phyloP scores from a whole-genome alignment of 53 echinoderm and acorn worm species.

The Apostichopus leukothele region DNA sequence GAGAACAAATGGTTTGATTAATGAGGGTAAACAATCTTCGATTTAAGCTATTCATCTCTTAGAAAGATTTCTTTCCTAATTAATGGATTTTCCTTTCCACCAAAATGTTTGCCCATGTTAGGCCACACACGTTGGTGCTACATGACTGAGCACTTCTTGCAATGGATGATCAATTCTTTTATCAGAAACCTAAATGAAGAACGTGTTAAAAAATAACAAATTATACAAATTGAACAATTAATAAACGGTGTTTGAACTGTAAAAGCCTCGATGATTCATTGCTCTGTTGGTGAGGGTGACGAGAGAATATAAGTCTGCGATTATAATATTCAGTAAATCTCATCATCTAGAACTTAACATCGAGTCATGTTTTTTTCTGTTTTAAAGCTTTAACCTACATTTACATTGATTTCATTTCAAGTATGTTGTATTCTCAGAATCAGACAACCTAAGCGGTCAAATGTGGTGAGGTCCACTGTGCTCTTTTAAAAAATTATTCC shows the following conservation, averaged over 20 bases:
- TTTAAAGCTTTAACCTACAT: no score
- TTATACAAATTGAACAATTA: slow-evolving; percentile 4
- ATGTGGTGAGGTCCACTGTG: no score
- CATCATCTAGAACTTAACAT: no score
- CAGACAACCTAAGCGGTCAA: no score
- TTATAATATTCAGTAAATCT: no score
- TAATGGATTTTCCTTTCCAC: not conserved
- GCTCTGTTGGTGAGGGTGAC: no score
- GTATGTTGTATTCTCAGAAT: no score
- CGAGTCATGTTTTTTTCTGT: no score
- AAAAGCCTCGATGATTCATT: no score
- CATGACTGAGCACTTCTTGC: slow-evolving; percentile 2
- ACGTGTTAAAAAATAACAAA: slow-evolving; percentile 4
- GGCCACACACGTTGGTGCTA: not conserved
- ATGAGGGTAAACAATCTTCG: slow-evolving; percentile 15
- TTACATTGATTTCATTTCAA: no score
- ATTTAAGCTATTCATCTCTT: not conserved
- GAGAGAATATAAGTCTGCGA: no score
- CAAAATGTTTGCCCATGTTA: slow-evolving; percentile 1
- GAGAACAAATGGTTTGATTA: slow-evolving; percentile 26
- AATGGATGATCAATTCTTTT: not conserved
- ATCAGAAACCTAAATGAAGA: not conserved
- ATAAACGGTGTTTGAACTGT: not conserved
- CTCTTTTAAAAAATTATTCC: no score
- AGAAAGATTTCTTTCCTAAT: slow-evolving; percentile 16